Evolutionary conservation across 2,888 invertebrate genomes (phyloP).

Genomic region (Allolobophora icterica): DNA sequence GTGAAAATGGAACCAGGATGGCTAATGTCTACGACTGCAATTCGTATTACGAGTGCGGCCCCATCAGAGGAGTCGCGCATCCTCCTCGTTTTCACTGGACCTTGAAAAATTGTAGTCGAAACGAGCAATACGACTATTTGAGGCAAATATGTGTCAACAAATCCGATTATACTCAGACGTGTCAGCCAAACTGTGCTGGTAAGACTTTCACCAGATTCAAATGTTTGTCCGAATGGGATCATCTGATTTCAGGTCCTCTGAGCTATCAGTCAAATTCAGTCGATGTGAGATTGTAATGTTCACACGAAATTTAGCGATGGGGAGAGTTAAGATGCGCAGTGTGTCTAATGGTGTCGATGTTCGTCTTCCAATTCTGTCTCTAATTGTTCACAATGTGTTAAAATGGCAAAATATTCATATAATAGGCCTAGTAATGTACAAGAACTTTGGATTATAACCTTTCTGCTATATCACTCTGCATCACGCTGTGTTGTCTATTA

Average conservation of each 20-base stretch:
- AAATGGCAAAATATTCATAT: neutral
- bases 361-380: neutral
- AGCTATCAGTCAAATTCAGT: neutral
- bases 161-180: neutral
- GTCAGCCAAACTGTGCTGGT: neutral
- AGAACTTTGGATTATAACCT: no score
- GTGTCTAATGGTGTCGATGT: neutral
- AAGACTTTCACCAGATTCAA: neutral
- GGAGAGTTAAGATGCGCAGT: neutral
- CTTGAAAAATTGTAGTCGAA: neutral
- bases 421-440: no score
- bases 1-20: neutral
- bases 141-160: neutral
- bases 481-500: neutral
- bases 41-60: neutral
- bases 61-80: neutral
- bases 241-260: neutral
- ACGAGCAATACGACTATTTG: neutral
- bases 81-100: neutral
- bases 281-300: neutral
- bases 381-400: no score
- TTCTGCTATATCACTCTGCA: no score
- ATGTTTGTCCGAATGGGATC: neutral
- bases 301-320: neutral
- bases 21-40: neutral